Evolutionary conservation across 1,140 invertebrate species (phyloP).

Genomic region (Spodoptera litura): DNA sequence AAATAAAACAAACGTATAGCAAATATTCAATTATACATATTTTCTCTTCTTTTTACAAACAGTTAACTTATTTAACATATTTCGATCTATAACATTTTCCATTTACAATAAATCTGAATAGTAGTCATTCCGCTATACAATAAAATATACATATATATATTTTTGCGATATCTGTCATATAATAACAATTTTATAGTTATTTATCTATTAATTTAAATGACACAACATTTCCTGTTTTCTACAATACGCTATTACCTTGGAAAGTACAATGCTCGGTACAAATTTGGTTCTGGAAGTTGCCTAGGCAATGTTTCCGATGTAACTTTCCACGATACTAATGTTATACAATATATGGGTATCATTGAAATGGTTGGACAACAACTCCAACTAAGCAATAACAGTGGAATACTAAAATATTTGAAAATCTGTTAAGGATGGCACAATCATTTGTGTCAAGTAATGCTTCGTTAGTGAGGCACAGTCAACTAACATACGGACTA

Average conservation of each 20-base stretch:
- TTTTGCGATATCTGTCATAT: conserved; percentile 82
- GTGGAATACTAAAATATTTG: conserved; percentile 45
- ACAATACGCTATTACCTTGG: conserved; percentile 63
- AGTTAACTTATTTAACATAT: conserved; percentile 85
- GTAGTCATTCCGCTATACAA: conserved; percentile 84
- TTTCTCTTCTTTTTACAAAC: conserved; percentile 85
- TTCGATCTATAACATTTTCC: conserved; percentile 82
- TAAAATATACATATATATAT: conserved; percentile 82
- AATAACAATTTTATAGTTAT: conserved; percentile 78
- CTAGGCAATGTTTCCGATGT: conserved; percentile 19
- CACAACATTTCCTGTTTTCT: conserved; percentile 79
- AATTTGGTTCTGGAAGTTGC: conserved; percentile 34
- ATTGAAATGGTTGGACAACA: conserved; percentile 14
- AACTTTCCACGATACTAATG: conserved; percentile 11
- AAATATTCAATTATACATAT: conserved; percentile 86
- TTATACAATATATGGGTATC: conserved; percentile 10
- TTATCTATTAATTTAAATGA: conserved; percentile 81
- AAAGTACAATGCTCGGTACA: conserved; percentile 52
- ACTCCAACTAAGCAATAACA: conserved; percentile 57
- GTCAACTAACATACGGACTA: conserved; percentile 61
- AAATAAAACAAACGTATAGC: conserved; percentile 79
- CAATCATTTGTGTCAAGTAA: conserved; percentile 77
- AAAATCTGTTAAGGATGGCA: conserved; percentile 71
- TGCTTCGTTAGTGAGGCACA: conserved; percentile 59
- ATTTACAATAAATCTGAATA: conserved; percentile 84